Conservation (phyloP, 37 sponge, comb jelly and placozoan species). For the Trichoplax adhaerens region DNA sequence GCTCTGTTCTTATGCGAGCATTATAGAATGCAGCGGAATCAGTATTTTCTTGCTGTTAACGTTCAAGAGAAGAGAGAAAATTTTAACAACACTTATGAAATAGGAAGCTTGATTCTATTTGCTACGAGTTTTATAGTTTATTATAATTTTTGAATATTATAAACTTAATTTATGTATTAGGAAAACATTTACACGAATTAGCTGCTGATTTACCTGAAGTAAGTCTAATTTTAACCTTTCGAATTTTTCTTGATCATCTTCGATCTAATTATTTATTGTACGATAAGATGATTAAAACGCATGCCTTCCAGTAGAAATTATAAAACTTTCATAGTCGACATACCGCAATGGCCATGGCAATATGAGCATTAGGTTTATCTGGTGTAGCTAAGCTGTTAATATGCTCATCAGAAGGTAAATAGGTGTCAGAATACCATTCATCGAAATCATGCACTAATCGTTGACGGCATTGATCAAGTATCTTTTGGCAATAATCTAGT, state of each 20-base stretch:
- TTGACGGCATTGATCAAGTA: constrained; percentile 58
- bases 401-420: constrained; percentile 12
- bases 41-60: constrained; percentile 29
- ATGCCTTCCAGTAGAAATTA: no score
- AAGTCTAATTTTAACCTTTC: background rate
- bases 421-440: constrained; percentile 52
- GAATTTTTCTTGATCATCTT: background rate
- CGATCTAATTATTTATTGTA: background rate
- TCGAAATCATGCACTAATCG: constrained; percentile 75
- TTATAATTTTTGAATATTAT: constrained; percentile 18
- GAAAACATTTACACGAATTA: no score
- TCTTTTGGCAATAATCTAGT: constrained; percentile 51
- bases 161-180: constrained; percentile 2
- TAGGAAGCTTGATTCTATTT: background rate
- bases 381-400: background rate
- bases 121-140: background rate
- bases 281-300: background rate
- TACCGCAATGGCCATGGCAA: no score
- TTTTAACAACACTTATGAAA: background rate
- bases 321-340: no score
- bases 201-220: no score
- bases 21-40: constrained; percentile 68
- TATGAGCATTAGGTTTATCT: no score
- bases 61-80: background rate
- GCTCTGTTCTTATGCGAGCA: constrained; percentile 61